A percentile compares a stretch with the other conserved stretches of the same genome.
phyloP scores from a whole-genome alignment of 2,888 invertebrate species.

The Micropterix aruncella region DNA sequence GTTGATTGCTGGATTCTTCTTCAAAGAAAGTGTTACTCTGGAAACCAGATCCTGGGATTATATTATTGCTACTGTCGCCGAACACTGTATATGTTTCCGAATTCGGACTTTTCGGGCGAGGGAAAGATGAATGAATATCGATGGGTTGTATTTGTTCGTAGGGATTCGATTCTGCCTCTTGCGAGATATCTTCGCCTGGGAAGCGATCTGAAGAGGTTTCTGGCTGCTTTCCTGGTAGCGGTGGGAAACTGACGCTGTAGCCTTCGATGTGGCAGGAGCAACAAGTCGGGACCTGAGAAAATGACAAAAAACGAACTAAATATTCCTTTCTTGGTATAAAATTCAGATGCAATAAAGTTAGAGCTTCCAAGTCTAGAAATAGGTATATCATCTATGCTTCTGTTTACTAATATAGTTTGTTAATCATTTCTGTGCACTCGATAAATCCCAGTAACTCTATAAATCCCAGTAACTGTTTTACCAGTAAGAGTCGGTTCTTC shows the following conservation, averaged over 20 bases:
- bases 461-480: no score
- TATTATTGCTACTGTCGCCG: conserved; percentile 19
- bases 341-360: no score
- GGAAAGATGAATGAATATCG: conserved; percentile 25
- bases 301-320: no score
- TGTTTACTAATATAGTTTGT: no score
- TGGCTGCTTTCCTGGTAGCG: conserved; percentile 37
- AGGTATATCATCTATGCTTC: no score
- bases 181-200: conserved; percentile 39
- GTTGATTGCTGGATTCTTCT: conserved; percentile 4
- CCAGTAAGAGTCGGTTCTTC: no score
- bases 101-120: conserved; percentile 17
- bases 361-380: no score
- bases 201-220: conserved; percentile 37
- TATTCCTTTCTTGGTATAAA: no score
- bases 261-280: conserved; percentile 74
- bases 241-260: conserved; percentile 54
- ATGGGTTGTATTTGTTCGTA: conserved; percentile 29
- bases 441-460: no score
- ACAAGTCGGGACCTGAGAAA: conserved; percentile 55
- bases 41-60: conserved; percentile 20
- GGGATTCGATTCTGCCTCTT: conserved; percentile 31
- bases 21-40: conserved; percentile 4
- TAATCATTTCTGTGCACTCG: no score
- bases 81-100: conserved; percentile 11